Conservation (phyloP, 2,797 vertebrate species). For the Brachymystax lenok region DNA sequence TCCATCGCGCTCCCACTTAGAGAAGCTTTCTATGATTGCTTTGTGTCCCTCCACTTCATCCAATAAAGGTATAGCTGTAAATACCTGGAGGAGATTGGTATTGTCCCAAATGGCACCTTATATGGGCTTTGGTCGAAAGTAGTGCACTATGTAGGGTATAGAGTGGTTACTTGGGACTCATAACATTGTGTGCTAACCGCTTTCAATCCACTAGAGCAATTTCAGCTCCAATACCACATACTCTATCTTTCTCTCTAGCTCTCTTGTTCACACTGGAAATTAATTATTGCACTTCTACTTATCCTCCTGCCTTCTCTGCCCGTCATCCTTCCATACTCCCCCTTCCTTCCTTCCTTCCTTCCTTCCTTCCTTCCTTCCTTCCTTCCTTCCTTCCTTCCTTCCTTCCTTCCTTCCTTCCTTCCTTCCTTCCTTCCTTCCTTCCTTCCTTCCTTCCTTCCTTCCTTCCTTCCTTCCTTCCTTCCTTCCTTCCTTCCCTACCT, state of each 20-base stretch:
- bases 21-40: slow-evolving; percentile 70
- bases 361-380: neutral
- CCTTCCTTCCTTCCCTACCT: neutral
- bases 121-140: too few species aligned
- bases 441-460: neutral
- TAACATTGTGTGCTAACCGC: neutral
- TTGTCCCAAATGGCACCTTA: too few species aligned
- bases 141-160: too few species aligned
- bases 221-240: slow-evolving; percentile 57
- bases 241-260: slow-evolving; percentile 9
- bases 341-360: neutral
- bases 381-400: neutral
- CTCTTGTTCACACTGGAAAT: neutral
- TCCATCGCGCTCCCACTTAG: slow-evolving; percentile 63
- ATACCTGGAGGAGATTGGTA: slow-evolving; percentile 62
- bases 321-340: slow-evolving; percentile 4
- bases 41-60: slow-evolving; percentile 64
- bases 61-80: slow-evolving; percentile 75
- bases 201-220: slow-evolving; percentile 62
- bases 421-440: neutral
- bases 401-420: neutral
- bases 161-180: slow-evolving; percentile 3
- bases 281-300: neutral
- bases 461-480: neutral
- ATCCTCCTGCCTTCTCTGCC: neutral